Evolutionary conservation across 1,140 invertebrate species (phyloP).

Genomic region (Rhyzopertha dominica): DNA sequence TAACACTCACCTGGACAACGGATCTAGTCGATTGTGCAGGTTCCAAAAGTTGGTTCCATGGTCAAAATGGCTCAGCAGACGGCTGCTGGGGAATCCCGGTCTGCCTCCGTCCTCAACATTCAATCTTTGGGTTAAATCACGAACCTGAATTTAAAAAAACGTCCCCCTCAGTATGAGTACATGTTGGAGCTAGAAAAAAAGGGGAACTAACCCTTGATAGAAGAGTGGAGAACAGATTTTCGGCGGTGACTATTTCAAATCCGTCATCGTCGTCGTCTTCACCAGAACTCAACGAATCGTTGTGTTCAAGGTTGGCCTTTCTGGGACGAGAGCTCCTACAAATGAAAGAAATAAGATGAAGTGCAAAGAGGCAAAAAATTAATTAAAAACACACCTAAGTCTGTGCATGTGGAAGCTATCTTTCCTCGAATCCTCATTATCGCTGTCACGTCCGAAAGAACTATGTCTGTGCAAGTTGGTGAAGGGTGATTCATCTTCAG

Average conservation of each 20-base stretch:
- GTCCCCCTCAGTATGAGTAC: neutral
- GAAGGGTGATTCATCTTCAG: slow-evolving; percentile 60
- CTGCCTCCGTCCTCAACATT: slow-evolving; percentile 70
- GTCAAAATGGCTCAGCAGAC: slow-evolving; percentile 47
- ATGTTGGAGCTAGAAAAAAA: slow-evolving; percentile 9
- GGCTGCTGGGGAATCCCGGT: slow-evolving; percentile 53
- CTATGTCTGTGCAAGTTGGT: slow-evolving; percentile 38
- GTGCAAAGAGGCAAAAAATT: slow-evolving; percentile 3
- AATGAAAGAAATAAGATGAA: slow-evolving; percentile 19
- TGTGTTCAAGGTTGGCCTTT: slow-evolving; percentile 59
- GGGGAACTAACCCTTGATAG: slow-evolving; percentile 62
- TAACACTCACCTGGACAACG: slow-evolving; percentile 33
- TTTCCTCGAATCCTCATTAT: slow-evolving; percentile 47
- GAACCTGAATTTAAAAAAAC: slow-evolving; percentile 53
- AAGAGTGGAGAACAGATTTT: slow-evolving; percentile 83
- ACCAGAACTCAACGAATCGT: slow-evolving; percentile 79
- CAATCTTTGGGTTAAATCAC: slow-evolving; percentile 75
- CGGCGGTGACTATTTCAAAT: slow-evolving; percentile 83
- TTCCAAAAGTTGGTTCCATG: slow-evolving; percentile 42
- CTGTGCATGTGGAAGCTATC: slow-evolving; percentile 67
- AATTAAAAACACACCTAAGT: slow-evolving; percentile 52
- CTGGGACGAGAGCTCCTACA: slow-evolving; percentile 66
- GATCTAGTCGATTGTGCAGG: slow-evolving; percentile 31
- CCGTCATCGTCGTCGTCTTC: slow-evolving; percentile 86
- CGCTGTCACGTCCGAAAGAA: slow-evolving; percentile 49